These are phyloP conservation scores for Macropodus opercularis DNA, from an alignment of 2,797 vertebrate genomes.

Conservation along the genomic window DNA sequence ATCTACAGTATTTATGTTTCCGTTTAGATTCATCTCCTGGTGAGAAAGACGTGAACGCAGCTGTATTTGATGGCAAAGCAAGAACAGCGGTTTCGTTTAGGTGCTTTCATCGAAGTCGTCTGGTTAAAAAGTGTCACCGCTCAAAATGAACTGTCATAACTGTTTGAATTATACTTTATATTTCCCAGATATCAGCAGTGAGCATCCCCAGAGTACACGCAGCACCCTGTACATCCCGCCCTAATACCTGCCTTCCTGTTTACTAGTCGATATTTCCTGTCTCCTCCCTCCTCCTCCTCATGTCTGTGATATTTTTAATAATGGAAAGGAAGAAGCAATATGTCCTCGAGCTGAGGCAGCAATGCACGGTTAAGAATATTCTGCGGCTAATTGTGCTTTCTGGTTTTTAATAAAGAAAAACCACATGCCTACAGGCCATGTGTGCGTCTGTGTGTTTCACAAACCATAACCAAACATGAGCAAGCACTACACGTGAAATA, in stretches of 20 bases:
- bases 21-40: too few species aligned
- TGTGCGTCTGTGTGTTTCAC: conserved; percentile 21
- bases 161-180: background rate
- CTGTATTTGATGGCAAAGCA: too few species aligned
- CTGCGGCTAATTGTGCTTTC: conserved; percentile 81
- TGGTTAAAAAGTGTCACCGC: too few species aligned
- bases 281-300: conserved; percentile 49
- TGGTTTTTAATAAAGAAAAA: conserved; percentile 82
- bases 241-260: conserved; percentile 21
- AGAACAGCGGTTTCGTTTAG: too few species aligned
- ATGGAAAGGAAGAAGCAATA: conserved; percentile 78
- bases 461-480: conserved; percentile 38
- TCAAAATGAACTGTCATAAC: conserved; percentile 14
- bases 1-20: too few species aligned
- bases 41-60: too few species aligned
- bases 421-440: conserved; percentile 57
- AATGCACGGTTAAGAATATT: conserved; percentile 81
- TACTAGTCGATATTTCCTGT: conserved; percentile 62
- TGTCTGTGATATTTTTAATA: conserved; percentile 79
- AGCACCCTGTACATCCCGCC: background rate
- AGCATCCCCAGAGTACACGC: too few species aligned
- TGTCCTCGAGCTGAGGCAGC: conserved; percentile 77
- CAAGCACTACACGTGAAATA: conserved; percentile 40
- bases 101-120: too few species aligned
- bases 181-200: too few species aligned